Evolutionary conservation across 2,113 vertebrate species (phyloP).

Genomic region (Otus sunia): DNA sequence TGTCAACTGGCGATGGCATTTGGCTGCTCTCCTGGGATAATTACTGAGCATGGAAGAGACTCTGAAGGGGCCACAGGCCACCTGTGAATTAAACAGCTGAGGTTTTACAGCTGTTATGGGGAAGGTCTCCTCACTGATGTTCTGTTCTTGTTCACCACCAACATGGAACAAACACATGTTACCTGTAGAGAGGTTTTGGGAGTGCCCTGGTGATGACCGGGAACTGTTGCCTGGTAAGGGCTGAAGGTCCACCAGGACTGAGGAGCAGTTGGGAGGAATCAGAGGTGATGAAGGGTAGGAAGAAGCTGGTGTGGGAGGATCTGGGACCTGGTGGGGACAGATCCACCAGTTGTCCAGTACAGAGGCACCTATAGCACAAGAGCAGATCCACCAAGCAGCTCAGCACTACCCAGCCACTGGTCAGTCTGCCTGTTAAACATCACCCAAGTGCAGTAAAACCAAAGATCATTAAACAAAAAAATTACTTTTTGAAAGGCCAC

Average conservation of each 20-base stretch:
- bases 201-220: accelerated
- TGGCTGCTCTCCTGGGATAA: not conserved
- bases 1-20: too few species aligned
- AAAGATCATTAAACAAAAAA: not conserved
- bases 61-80: not conserved
- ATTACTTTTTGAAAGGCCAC: not conserved
- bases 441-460: not conserved
- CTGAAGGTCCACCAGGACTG: not conserved
- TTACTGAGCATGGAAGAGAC: not conserved
- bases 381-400: not conserved
- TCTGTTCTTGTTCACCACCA: not conserved
- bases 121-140: not conserved
- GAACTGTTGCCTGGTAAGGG: not conserved
- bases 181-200: not conserved
- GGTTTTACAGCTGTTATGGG: not conserved
- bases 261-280: not conserved
- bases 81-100: not conserved
- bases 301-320: not conserved
- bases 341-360: not conserved
- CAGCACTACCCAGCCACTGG: not conserved
- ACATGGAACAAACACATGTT: accelerated
- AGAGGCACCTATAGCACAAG: not conserved
- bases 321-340: not conserved
- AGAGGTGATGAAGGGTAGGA: not conserved
- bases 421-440: not conserved